These are phyloP conservation scores for Hypomecis punctinalis DNA, from an alignment of 2,888 invertebrate species.

Conservation along the genomic window DNA sequence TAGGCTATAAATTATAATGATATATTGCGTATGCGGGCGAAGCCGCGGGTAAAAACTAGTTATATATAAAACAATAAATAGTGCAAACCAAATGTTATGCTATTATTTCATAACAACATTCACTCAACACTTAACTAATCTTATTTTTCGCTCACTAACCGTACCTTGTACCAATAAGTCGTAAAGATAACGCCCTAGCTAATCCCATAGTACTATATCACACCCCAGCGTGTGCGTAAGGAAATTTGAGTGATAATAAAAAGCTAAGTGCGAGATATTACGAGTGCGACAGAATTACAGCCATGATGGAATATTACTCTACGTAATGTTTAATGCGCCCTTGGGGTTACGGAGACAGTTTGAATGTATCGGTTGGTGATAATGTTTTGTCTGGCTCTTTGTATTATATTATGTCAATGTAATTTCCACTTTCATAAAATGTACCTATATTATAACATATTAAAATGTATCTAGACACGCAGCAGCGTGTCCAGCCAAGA, in stretches of 20 bases:
- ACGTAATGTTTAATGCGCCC: conserved; percentile 26
- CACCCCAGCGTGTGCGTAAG: conserved; percentile 68
- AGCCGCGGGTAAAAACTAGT: no score
- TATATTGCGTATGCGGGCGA: no score
- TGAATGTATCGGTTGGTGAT: not conserved
- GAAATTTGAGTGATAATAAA: conserved; percentile 81
- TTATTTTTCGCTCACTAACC: conserved; percentile 10
- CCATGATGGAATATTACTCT: conserved; percentile 35
- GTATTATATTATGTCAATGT: not conserved
- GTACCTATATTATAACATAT: no score
- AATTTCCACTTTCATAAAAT: no score
- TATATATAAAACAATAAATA: no score
- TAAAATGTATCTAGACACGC: no score
- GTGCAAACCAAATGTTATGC: no score
- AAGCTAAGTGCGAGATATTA: conserved; percentile 49
- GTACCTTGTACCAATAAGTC: conserved; percentile 54
- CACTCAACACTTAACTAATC: no score
- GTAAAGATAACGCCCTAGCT: conserved; percentile 78
- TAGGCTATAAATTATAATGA: no score
- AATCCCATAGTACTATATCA: conserved; percentile 70
- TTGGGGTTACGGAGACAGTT: conserved; percentile 17
- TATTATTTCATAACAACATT: no score
- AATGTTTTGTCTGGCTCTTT: not conserved
- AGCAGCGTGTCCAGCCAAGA: no score
- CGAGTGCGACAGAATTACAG: conserved; percentile 27